Percentiles rank a stretch among this genome's conserved stretches.
Evolutionary conservation across 2,888 invertebrate genomes (phyloP).

Genomic region (Zhuqinia jingwanae): DNA sequence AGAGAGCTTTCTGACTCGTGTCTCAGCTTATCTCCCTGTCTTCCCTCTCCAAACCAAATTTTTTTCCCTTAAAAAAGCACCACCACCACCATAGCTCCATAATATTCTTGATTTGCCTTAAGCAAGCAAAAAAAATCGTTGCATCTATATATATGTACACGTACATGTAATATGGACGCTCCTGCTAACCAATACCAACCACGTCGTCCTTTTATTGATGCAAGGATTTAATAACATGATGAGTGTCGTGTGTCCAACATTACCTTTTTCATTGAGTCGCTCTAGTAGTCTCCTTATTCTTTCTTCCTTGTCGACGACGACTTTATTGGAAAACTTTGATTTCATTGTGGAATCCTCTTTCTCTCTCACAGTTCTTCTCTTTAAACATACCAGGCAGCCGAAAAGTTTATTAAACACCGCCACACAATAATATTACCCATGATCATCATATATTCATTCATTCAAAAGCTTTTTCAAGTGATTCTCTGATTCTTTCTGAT

Average conservation of each 20-base stretch:
- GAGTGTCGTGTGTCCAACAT: slow-evolving; percentile 79
- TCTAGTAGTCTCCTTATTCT: slow-evolving; percentile 14
- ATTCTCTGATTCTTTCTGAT: slow-evolving; percentile 47
- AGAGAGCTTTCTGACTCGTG: slow-evolving; percentile 73
- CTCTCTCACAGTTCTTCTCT: not conserved
- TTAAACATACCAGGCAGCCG: not conserved
- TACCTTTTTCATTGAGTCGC: slow-evolving; percentile 73
- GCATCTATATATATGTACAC: not conserved
- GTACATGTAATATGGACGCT: not conserved
- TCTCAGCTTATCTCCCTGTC: slow-evolving; percentile 67
- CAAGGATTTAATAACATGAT: slow-evolving; percentile 79
- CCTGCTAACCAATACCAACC: slow-evolving; percentile 29
- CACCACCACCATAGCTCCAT: not conserved
- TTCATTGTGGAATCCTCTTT: slow-evolving; percentile 63
- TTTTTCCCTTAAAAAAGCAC: slow-evolving; percentile 9
- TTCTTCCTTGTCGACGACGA: slow-evolving; percentile 35
- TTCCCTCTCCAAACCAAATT: not conserved
- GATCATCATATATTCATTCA: too few relatives aligned
- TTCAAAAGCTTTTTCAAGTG: slow-evolving; percentile 45
- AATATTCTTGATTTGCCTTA: slow-evolving; percentile 33
- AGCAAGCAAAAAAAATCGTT: slow-evolving; percentile 38
- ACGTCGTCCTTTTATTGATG: slow-evolving; percentile 76
- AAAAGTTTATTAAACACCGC: slow-evolving; percentile 65
- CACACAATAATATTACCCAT: slow-evolving; percentile 35
- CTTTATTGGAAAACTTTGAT: slow-evolving; percentile 76